phyloP scores from a whole-genome alignment of 2,113 vertebrate species.

The Aptenodytes forsteri region DNA sequence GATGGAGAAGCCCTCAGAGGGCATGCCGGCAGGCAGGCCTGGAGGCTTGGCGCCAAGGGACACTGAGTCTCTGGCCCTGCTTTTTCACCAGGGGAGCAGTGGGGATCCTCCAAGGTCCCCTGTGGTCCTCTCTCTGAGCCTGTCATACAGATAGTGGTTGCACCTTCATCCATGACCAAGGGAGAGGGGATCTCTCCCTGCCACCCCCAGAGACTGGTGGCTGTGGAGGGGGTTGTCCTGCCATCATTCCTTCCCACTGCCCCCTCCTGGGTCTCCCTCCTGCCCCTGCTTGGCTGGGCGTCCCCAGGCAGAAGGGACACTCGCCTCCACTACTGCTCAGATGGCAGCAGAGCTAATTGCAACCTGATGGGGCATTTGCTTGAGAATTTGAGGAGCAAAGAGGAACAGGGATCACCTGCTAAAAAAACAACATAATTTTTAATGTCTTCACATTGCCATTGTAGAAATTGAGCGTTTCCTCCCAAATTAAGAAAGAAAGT shows the following conservation, averaged over 20 bases:
- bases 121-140: background rate
- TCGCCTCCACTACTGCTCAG: background rate
- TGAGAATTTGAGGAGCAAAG: background rate
- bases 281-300: background rate
- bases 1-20: background rate
- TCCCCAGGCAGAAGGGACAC: background rate
- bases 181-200: background rate
- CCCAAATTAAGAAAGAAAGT: background rate
- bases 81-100: fast-evolving
- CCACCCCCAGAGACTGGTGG: background rate
- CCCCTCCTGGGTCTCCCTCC: background rate
- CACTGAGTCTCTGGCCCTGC: fast-evolving
- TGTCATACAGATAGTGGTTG: fast-evolving
- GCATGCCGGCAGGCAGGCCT: background rate
- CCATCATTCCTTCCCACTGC: fast-evolving
- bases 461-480: background rate
- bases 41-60: background rate
- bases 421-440: background rate
- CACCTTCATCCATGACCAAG: background rate
- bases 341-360: background rate
- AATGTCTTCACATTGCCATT: background rate
- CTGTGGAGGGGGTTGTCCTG: too few relatives aligned
- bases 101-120: background rate
- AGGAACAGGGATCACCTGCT: background rate
- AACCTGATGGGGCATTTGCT: background rate